Conservation (phyloP, 2,113 vertebrate species). For the Erythrocebus patas region DNA sequence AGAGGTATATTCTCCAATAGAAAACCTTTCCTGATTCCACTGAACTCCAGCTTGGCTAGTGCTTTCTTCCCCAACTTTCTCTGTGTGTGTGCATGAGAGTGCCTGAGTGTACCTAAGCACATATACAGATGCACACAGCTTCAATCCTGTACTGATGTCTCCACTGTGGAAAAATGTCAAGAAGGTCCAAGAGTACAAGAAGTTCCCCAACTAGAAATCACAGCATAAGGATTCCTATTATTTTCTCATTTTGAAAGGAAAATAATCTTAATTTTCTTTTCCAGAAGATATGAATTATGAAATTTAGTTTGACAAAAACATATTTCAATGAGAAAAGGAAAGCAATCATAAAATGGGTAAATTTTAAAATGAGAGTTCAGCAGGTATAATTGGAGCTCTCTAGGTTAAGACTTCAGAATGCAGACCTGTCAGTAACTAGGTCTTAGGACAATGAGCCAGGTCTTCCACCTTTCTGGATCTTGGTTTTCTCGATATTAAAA, state of each 20-base stretch:
- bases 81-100: not conserved
- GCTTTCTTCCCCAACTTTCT: not conserved
- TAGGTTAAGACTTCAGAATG: not conserved
- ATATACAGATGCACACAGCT: not conserved
- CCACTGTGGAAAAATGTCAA: not conserved
- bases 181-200: not conserved
- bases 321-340: not conserved
- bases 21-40: not conserved
- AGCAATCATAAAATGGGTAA: not conserved
- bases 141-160: not conserved
- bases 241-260: slow-evolving; percentile 23
- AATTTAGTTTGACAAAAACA: slow-evolving; percentile 15
- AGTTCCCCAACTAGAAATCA: not conserved
- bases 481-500: not conserved
- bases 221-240: not conserved
- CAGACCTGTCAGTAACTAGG: not conserved
- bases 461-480: not conserved
- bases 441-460: not conserved
- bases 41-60: not conserved
- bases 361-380: not conserved
- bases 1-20: not conserved
- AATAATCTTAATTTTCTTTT: not conserved
- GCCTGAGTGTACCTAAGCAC: not conserved
- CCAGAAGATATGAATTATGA: not conserved
- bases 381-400: not conserved